Percentiles rank a stretch among this genome's conserved stretches.
Evolutionary conservation across 2,797 vertebrate genomes (phyloP).

Genomic region (Poecilia picta): DNA sequence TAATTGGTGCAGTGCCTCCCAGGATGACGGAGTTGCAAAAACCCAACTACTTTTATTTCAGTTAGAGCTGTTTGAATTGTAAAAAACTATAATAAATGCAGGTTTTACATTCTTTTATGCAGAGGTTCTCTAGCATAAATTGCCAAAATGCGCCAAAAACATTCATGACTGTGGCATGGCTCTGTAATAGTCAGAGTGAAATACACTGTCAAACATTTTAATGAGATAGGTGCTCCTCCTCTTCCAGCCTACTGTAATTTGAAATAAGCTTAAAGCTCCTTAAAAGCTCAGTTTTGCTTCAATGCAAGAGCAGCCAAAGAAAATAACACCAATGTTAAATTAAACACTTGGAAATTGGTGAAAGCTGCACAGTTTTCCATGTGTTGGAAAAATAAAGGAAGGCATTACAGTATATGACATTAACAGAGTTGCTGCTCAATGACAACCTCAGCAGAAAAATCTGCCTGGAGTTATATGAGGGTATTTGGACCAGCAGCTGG

Average conservation of each 20-base stretch:
- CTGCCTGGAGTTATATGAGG: slow-evolving; percentile 18
- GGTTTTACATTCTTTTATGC: neutral
- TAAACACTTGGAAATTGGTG: slow-evolving; percentile 2
- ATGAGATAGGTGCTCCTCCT: neutral
- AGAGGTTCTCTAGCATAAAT: slow-evolving; percentile 3
- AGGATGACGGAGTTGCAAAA: neutral
- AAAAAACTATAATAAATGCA: neutral
- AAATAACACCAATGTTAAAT: slow-evolving; percentile 9
- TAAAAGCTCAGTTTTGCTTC: neutral
- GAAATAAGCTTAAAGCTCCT: slow-evolving; percentile 12
- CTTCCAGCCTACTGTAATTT: slow-evolving; percentile 1
- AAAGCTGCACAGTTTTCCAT: neutral
- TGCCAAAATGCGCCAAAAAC: neutral
- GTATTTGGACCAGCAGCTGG: slow-evolving; percentile 16
- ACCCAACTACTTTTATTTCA: neutral
- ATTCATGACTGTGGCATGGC: neutral
- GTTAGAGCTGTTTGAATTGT: neutral
- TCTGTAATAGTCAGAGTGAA: slow-evolving; percentile 14
- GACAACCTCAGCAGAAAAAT: neutral
- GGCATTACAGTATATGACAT: neutral
- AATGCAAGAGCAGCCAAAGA: neutral
- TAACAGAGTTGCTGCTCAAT: neutral
- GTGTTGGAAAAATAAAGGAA: neutral
- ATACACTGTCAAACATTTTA: slow-evolving; percentile 6
- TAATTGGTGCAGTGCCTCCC: slow-evolving; percentile 14